These are phyloP conservation scores for Drosophila bipectinata DNA, from an alignment of 1,140 invertebrate genomes.

Conservation along the genomic window DNA sequence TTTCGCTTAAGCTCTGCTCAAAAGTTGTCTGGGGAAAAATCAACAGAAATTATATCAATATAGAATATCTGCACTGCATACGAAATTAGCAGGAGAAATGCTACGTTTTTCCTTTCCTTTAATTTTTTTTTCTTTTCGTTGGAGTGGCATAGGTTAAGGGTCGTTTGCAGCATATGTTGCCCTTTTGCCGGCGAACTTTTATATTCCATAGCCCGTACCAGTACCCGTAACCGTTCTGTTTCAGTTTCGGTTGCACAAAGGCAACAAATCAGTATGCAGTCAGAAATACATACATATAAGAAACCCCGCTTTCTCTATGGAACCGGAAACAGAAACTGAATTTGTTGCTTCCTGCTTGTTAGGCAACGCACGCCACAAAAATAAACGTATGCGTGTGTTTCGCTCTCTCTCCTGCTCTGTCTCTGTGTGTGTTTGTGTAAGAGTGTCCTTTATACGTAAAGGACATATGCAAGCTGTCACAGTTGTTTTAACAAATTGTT, in stretches of 20 bases:
- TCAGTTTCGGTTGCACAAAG: slow-evolving; percentile 69
- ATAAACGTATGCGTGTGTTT: slow-evolving; percentile 37
- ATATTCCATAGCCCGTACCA: neutral
- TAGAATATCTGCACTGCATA: slow-evolving; percentile 72
- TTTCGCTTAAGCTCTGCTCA: slow-evolving; percentile 36
- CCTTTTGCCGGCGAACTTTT: slow-evolving; percentile 35
- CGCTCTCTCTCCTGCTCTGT: slow-evolving; percentile 11
- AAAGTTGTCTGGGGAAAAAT: slow-evolving; percentile 52
- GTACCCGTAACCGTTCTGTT: slow-evolving; percentile 12
- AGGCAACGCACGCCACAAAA: slow-evolving; percentile 76
- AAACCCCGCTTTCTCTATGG: slow-evolving; percentile 15
- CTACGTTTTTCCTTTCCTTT: slow-evolving; percentile 6
- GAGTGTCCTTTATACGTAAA: slow-evolving; percentile 44
- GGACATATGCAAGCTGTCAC: slow-evolving; percentile 82
- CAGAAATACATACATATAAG: slow-evolving; percentile 61
- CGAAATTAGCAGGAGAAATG: slow-evolving; percentile 59
- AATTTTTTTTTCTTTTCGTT: neutral
- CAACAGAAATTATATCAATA: slow-evolving; percentile 73
- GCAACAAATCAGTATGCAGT: slow-evolving; percentile 83
- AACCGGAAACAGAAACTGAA: slow-evolving; percentile 79
- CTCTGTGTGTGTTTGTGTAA: slow-evolving; percentile 4
- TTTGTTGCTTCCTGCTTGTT: slow-evolving; percentile 82
- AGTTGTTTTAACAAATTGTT: slow-evolving; percentile 83
- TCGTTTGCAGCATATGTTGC: slow-evolving; percentile 77
- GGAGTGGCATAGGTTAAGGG: slow-evolving; percentile 70